Evolutionary conservation across 2,797 vertebrate species (phyloP).

Genomic region (Sebastiscus albofasciatus): DNA sequence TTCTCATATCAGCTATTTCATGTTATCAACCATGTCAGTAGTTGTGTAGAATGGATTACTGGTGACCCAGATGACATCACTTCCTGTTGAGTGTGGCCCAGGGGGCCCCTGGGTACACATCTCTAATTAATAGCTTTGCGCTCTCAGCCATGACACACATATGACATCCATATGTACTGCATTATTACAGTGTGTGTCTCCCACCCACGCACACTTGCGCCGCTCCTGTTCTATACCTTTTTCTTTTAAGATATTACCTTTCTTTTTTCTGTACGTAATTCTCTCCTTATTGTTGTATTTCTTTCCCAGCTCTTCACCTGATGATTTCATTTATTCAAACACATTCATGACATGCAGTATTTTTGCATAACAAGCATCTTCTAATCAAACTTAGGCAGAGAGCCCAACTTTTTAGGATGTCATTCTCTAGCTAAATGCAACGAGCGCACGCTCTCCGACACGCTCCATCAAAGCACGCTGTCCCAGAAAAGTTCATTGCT

Average conservation of each 20-base stretch:
- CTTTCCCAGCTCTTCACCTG: not conserved
- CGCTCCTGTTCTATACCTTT: not conserved
- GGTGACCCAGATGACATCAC: conserved; percentile 63
- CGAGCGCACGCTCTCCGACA: not conserved
- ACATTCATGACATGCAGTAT: not conserved
- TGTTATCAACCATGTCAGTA: conserved; percentile 16
- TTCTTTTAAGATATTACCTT: not conserved
- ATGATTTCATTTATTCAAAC: not conserved
- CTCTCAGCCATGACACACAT: conserved; percentile 52
- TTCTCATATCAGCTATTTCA: not conserved
- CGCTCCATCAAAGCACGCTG: conserved; percentile 37
- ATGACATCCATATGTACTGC: conserved; percentile 54
- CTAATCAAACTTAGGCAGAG: conserved; percentile 2
- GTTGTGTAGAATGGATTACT: conserved; percentile 41
- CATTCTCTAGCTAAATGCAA: conserved; percentile 5
- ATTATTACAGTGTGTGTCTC: conserved; percentile 2
- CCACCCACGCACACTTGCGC: not conserved
- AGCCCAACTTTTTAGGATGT: conserved; percentile 20
- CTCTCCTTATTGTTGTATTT: not conserved
- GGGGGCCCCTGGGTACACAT: conserved; percentile 36
- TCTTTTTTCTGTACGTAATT: not conserved
- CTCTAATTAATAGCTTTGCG: conserved; percentile 61
- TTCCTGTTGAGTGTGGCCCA: conserved; percentile 54
- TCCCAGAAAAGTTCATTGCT: conserved; percentile 77
- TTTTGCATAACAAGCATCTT: conserved; percentile 3